Base-by-base conservation (phyloP, 2,797 vertebrate genomes). In the Pygocentrus nattereri region DNA sequence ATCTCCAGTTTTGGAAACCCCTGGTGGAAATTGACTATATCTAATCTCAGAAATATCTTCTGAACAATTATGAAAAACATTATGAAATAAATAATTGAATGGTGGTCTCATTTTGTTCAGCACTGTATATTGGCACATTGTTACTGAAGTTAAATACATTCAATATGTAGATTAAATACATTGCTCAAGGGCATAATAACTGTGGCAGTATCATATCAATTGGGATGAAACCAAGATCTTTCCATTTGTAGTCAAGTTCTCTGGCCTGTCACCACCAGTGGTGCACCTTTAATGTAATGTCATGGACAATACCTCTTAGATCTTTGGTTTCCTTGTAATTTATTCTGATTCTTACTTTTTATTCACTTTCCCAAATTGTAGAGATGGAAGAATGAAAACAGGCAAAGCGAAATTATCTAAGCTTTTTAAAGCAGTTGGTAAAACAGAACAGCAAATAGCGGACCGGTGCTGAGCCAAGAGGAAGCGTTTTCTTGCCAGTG, bases 401-500 rank as follows among this genome's bases (percentile, higher is more conserved):
- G 49, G 25, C 59, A 47, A 68, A 25, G 65, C 44, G 30, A 76
- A 78, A 61, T 30, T 21, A 74, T 68, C 19, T 2, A 41, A 30
- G 44, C 68, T 56, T 69, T 77, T 80, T 59, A 47, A 49, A 77
- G 62, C 21, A 21, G 56, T 69, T 59, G 76, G 31, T 58, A 76
- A 15, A 78, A 41, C 41, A 19, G 30, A 56, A 38, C 19, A 56
- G 19, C 52, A 27, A 54, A 47, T 41, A 44, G 38, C 62, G 74
- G 67, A 78, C 54, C 56, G 59, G 52, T 72, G 59, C 78, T 44
- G 5, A 34, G 58, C 38, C 41, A 82, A 78, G 69, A 82, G 80
- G 80, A 80, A 78, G 38, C 58, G 31, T 6, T 54, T 19, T 54
- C 30, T n/a, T 75, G 68, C 67, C 68, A 50, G 41, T 30, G 70